Evolutionary conservation across 2,113 vertebrate species (phyloP).

Genomic region (Anoura caudifer): DNA sequence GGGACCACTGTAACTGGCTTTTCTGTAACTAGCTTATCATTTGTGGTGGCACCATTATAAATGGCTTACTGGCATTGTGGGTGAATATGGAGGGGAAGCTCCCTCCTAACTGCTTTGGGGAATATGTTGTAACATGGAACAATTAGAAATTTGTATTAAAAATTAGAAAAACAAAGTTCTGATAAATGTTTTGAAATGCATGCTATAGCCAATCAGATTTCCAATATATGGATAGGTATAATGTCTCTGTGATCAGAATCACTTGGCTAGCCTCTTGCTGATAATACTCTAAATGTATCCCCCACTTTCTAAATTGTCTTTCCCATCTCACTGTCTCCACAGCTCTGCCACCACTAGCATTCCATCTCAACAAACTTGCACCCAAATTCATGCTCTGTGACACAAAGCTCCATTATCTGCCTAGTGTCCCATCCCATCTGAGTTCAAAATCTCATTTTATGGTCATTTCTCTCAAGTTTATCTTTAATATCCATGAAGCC

Average conservation of each 20-base stretch:
- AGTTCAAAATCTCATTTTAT: conserved; percentile 7
- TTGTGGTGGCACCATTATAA: neutral
- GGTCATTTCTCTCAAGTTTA: neutral
- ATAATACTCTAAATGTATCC: neutral
- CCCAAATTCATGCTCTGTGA: neutral
- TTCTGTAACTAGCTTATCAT: neutral
- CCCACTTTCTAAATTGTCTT: neutral
- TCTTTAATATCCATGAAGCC: conserved; percentile 38
- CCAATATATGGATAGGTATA: neutral
- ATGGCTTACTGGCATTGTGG: neutral
- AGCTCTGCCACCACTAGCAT: neutral
- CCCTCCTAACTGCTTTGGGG: neutral
- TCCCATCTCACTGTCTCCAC: neutral
- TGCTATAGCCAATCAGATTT: neutral
- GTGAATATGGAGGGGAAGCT: neutral
- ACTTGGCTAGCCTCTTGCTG: neutral
- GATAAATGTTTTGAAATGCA: neutral
- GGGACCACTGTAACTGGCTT: neutral
- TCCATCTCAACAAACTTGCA: neutral
- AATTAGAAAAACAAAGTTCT: neutral
- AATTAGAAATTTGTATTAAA: neutral
- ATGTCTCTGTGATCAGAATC: neutral
- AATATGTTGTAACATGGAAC: neutral
- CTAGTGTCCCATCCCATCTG: neutral
- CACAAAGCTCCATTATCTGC: neutral